Conservation (phyloP, 1,140 invertebrate species). For the Melipona quadrifasciata region DNA sequence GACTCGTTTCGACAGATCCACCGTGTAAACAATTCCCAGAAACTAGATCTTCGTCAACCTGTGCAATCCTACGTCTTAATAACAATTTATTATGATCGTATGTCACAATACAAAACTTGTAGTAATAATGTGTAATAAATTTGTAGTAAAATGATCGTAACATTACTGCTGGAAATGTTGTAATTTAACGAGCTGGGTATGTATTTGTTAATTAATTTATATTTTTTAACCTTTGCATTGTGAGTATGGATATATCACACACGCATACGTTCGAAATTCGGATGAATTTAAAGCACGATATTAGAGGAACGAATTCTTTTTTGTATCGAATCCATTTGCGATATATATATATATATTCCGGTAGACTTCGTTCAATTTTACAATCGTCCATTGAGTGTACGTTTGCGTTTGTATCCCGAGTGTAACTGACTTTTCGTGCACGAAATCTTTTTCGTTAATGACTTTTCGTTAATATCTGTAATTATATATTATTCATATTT, state of each 20-base stretch:
- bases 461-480: constrained; percentile 28
- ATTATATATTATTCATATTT: neutral
- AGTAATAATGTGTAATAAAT: no score
- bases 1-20: neutral
- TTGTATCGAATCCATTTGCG: neutral
- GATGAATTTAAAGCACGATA: neutral
- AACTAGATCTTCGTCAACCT: no score
- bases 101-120: neutral
- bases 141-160: no score
- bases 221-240: no score
- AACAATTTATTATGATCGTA: neutral
- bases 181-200: no score
- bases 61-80: neutral
- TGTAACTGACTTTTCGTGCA: constrained; percentile 26
- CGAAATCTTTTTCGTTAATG: constrained; percentile 39
- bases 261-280: neutral
- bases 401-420: neutral
- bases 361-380: constrained; percentile 14
- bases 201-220: no score
- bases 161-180: no score
- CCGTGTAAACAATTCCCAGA: neutral
- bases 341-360: no score
- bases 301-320: neutral
- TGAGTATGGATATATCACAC: neutral
- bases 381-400: constrained; percentile 30